phyloP scores from a whole-genome alignment of 1,140 invertebrate species.

The Cryptotermes secundus region DNA sequence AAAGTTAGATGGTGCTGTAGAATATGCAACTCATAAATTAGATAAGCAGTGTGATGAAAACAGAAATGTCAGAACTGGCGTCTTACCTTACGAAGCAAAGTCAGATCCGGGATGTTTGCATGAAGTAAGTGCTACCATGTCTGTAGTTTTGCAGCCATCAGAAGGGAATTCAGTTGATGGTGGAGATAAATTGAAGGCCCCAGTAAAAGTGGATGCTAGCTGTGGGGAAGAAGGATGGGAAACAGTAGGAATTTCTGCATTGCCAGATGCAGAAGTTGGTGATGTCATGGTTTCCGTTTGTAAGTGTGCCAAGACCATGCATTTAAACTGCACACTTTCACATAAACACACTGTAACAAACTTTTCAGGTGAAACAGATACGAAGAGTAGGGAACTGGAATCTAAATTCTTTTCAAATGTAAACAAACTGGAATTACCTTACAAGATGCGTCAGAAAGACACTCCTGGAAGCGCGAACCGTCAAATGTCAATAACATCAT shows the following conservation, averaged over 20 bases:
- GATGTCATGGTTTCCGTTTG: not conserved
- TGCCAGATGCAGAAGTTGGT: not conserved
- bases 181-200: not conserved
- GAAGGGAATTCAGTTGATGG: not conserved
- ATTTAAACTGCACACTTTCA: not conserved
- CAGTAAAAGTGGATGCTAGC: slow-evolving; percentile 19
- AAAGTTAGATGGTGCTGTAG: not conserved
- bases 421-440: not conserved
- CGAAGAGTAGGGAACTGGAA: not conserved
- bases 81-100: not conserved
- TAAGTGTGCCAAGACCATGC: slow-evolving; percentile 21
- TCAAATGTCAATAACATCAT: slow-evolving; percentile 9
- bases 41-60: not conserved
- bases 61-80: not conserved
- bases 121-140: not conserved
- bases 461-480: not conserved
- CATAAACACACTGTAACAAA: not conserved
- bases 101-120: not conserved
- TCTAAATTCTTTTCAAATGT: not conserved
- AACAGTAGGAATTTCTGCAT: not conserved
- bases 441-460: not conserved
- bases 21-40: not conserved
- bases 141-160: not conserved
- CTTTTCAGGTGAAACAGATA: not conserved
- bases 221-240: slow-evolving; percentile 14